Conservation (phyloP, 2,888 invertebrate species). For the Cosmorhoe ocellata region DNA sequence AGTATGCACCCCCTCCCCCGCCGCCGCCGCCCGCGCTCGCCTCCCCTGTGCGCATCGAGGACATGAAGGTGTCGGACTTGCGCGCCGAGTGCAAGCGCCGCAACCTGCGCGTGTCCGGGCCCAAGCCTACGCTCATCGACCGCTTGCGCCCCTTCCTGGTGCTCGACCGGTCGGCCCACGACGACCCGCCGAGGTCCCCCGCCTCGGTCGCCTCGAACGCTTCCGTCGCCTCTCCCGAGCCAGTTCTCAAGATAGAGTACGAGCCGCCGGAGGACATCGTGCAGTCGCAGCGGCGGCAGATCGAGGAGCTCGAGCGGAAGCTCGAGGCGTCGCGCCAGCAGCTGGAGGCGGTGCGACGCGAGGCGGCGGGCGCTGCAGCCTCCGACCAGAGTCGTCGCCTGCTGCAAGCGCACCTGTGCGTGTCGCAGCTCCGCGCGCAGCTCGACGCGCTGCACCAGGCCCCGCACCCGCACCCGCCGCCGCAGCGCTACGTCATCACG, state of each 20-base stretch:
- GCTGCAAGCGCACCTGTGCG: conserved; percentile 85
- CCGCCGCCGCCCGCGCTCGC: conserved; percentile 72
- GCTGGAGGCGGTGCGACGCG: conserved; percentile 85
- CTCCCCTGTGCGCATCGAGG: conserved; percentile 88
- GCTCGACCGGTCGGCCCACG: conserved; percentile 58
- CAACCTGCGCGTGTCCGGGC: conserved; percentile 96
- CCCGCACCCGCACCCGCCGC: conserved; percentile 54
- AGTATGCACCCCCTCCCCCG: conserved; percentile 73
- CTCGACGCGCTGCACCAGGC: conserved; percentile 81
- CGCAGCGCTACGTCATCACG: conserved; percentile 69
- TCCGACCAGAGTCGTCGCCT: conserved; percentile 71
- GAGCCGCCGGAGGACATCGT: conserved; percentile 87
- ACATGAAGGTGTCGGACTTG: conserved; percentile 97
- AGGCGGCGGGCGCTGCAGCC: conserved; percentile 78
- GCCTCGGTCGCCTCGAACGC: conserved; percentile 59
- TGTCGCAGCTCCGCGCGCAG: conserved; percentile 82
- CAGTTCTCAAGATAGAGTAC: conserved; percentile 57
- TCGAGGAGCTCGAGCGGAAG: conserved; percentile 93
- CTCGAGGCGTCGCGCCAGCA: conserved; percentile 90
- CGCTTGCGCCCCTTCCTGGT: conserved; percentile 89
- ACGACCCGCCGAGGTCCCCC: conserved; percentile 73
- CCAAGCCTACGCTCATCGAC: conserved; percentile 97
- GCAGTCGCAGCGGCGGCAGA: conserved; percentile 90
- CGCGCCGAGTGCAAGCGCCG: conserved; percentile 97
- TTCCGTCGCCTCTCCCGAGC: conserved; percentile 49